phyloP scores from a whole-genome alignment of 1,140 invertebrate genomes.

The Scaptomyza hsui region DNA sequence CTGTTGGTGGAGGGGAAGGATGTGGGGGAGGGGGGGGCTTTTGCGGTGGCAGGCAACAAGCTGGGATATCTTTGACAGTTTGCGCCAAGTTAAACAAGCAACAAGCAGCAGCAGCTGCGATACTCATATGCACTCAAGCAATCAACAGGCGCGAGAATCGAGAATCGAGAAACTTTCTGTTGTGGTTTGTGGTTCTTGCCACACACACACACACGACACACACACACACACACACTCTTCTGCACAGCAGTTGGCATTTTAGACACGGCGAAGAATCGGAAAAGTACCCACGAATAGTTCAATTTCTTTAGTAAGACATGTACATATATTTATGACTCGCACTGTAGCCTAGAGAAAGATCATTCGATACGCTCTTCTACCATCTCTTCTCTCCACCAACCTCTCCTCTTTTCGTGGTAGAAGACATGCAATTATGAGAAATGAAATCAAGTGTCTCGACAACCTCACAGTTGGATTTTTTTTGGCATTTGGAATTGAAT shows the following conservation, averaged over 20 bases:
- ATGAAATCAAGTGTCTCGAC: slow-evolving; percentile 70
- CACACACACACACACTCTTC: slow-evolving; percentile 24
- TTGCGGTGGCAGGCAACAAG: slow-evolving; percentile 34
- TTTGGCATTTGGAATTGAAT: not conserved
- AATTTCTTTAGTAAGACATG: not conserved
- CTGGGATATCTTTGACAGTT: slow-evolving; percentile 80
- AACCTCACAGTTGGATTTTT: slow-evolving; percentile 36
- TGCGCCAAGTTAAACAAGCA: slow-evolving; percentile 67
- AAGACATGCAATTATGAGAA: slow-evolving; percentile 73
- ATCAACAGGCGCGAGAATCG: slow-evolving; percentile 69
- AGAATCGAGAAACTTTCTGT: not conserved
- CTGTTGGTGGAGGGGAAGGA: not conserved
- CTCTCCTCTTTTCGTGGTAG: slow-evolving; percentile 1
- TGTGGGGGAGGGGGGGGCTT: not conserved
- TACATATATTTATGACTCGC: not conserved
- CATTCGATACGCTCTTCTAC: slow-evolving; percentile 5
- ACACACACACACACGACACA: too few relatives aligned
- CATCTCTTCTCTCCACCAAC: not conserved
- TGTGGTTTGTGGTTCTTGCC: slow-evolving; percentile 8
- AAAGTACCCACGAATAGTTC: too few relatives aligned
- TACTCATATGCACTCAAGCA: slow-evolving; percentile 75
- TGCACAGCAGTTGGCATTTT: slow-evolving; percentile 63
- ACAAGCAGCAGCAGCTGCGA: slow-evolving; percentile 44
- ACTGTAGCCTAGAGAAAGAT: slow-evolving; percentile 23
- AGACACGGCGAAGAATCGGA: slow-evolving; percentile 43